These are phyloP conservation scores for Hirtodrosophila cameraria DNA, from an alignment of 2,888 invertebrate genomes.

Conservation along the genomic window DNA sequence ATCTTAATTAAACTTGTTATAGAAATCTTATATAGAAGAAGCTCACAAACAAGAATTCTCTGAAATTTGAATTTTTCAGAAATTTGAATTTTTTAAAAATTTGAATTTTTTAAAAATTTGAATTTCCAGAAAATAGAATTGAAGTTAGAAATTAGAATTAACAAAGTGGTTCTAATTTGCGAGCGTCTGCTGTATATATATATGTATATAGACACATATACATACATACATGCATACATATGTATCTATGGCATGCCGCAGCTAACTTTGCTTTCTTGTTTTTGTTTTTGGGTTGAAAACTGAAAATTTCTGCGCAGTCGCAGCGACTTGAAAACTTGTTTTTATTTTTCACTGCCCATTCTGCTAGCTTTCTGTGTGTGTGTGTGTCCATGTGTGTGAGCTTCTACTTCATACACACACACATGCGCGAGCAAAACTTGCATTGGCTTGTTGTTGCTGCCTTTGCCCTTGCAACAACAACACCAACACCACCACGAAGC, in stretches of 20 bases:
- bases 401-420: conserved; percentile 31
- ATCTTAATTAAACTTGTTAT: no score
- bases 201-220: no score
- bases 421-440: conserved; percentile 26
- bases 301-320: conserved; percentile 70
- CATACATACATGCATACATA: no score
- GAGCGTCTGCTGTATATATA: conserved; percentile 38
- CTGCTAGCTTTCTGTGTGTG: conserved; percentile 14
- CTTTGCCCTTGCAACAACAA: conserved; percentile 44
- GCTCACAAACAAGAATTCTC: no score
- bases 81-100: no score
- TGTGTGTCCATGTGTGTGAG: conserved; percentile 27
- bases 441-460: conserved; percentile 28
- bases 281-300: conserved; percentile 44
- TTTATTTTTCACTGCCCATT: conserved; percentile 41
- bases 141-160: no score
- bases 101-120: no score
- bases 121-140: no score
- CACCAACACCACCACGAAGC: conserved; percentile 26
- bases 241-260: no score
- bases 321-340: conserved; percentile 48
- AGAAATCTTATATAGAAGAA: no score
- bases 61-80: no score
- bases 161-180: no score
- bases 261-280: neutral